Evolutionary conservation across 2,113 vertebrate genomes (phyloP).

Genomic region (Redunca redunca): DNA sequence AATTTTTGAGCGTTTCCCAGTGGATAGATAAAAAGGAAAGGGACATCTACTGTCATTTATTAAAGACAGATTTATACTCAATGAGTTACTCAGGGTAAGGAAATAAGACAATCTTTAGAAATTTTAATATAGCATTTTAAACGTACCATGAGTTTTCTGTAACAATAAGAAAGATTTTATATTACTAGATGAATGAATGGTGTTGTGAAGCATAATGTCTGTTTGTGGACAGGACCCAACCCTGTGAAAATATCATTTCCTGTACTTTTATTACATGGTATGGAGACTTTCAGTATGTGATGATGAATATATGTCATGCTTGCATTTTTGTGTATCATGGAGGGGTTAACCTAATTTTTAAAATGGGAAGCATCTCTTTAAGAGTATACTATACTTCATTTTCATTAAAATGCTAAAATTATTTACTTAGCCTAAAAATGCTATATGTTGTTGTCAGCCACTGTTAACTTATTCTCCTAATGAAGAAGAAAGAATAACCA

Average conservation of each 20-base stretch:
- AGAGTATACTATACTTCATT: background rate
- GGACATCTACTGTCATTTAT: background rate
- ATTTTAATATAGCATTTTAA: background rate
- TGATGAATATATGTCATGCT: background rate
- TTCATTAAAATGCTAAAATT: background rate
- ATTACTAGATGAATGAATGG: background rate
- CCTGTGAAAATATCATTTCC: background rate
- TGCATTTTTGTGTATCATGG: background rate
- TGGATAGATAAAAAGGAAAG: background rate
- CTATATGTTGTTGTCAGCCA: background rate
- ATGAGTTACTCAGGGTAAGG: background rate
- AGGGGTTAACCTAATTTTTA: background rate
- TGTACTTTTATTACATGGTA: background rate
- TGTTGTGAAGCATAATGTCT: background rate
- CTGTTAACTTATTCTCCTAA: background rate
- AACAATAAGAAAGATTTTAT: background rate
- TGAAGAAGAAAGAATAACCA: background rate
- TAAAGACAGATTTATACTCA: background rate
- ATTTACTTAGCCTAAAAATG: background rate
- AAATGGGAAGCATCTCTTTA: background rate
- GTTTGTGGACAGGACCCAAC: background rate
- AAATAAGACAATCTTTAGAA: background rate
- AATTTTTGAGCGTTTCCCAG: background rate
- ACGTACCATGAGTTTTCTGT: background rate
- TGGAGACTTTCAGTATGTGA: background rate